Evolutionary conservation across 2,797 vertebrate genomes (phyloP), one percentile per base, ranked within the genome.

Genomic region (Intellagama lesueurii): DNA sequence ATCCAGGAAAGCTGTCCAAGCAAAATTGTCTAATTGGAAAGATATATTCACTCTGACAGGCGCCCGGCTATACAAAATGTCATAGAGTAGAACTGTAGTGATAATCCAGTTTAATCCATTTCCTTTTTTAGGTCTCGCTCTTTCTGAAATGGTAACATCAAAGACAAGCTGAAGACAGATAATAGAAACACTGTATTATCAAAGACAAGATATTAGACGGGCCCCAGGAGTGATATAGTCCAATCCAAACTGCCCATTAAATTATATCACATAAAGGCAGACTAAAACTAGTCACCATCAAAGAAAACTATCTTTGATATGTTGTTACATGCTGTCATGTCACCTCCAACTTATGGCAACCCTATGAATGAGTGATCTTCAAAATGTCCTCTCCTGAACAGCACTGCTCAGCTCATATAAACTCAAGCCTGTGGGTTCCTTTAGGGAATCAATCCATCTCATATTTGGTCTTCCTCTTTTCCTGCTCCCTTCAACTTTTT

Each of bases 11-110:
- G 81, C 17, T 35, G 81, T 85, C 60, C 47, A 81, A 94, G 85
- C 28, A 92, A 89, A 94, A 82, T 44, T 64, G 90, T 69, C 64
- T 89, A 82, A 81, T 56, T 88, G 85, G 68, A 90, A 93, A 93
- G n/a, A 89, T 77, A 5, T 52, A 64, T 60, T 90, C 35, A 44
- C 56, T 85, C 30, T 88, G 75, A 69, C 24, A n/a, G 30, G 44
- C n/a, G 3, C 83, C 84, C 69, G 89, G 72, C 26, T 88, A 79
- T 32, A 60, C 72, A n/a, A 47, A 91, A 76, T 70, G 64, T 81
- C 30, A 83, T 22, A 86, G 88, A 87, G 22, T 30, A 9, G 32
- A 81, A 81, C 11, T 5, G 22, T 88, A 91, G 19, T 76, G 81
- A 87, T 1, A 1, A 87, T 72, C 7, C 0, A 64, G 82, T 88